These are phyloP conservation scores for Erynnis tages DNA, from an alignment of 2,888 invertebrate genomes.

Conservation along the genomic window DNA sequence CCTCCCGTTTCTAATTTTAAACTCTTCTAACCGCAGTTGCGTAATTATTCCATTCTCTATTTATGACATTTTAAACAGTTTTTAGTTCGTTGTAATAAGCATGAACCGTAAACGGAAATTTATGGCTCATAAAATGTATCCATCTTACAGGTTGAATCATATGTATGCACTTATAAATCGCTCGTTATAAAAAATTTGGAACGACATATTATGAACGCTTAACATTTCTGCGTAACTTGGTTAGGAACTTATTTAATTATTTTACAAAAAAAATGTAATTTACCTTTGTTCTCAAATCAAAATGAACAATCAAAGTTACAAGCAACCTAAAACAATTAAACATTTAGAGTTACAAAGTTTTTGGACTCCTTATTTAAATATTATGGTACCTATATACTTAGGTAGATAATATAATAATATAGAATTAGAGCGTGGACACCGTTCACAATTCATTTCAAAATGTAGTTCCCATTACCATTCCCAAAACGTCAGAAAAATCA, in stretches of 20 bases:
- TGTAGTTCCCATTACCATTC: too few species aligned
- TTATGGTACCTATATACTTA: too few species aligned
- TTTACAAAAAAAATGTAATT: conserved; percentile 12
- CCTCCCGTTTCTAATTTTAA: conserved; percentile 23
- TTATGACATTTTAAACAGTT: conserved; percentile 76
- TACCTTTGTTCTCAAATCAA: conserved; percentile 32
- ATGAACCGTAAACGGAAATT: conserved; percentile 71
- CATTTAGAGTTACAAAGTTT: background rate
- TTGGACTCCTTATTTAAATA: background rate
- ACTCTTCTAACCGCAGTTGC: conserved; percentile 61
- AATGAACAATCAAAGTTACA: conserved; percentile 18
- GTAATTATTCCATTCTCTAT: conserved; percentile 74
- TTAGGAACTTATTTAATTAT: conserved; percentile 32
- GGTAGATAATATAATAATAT: too few species aligned
- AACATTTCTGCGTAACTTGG: conserved; percentile 29
- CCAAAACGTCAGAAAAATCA: too few species aligned
- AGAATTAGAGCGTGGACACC: too few species aligned
- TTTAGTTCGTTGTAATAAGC: conserved; percentile 74
- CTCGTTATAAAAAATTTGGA: conserved; percentile 21
- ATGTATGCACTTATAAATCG: conserved; percentile 31
- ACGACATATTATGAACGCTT: conserved; percentile 23
- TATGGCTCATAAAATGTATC: conserved; percentile 67
- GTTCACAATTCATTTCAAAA: too few species aligned
- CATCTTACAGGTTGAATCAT: conserved; percentile 41
- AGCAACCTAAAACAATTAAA: conserved; percentile 7